Percentiles rank a stretch among this genome's conserved stretches.
These are phyloP conservation scores for Xestia sexstrigata DNA, from an alignment of 2,888 invertebrate species.

Conservation along the genomic window DNA sequence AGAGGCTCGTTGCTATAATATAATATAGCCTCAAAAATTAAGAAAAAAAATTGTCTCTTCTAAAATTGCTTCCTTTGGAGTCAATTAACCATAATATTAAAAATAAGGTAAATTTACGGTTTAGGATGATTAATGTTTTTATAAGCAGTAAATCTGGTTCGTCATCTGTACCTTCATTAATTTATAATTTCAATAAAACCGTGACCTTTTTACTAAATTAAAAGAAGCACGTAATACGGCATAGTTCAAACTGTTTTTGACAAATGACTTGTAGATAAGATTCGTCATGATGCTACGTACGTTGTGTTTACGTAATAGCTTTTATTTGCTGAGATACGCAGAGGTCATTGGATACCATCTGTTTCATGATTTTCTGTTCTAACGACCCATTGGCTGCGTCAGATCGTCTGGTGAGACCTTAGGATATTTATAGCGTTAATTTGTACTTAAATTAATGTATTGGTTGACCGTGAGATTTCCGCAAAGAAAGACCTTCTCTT, in stretches of 20 bases:
- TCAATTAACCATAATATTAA: not conserved
- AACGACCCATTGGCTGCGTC: constrained; percentile 30
- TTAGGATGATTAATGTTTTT: constrained; percentile 20
- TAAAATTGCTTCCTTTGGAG: not conserved
- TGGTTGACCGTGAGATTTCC: constrained; percentile 8
- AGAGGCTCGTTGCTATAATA: no score
- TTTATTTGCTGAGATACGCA: constrained; percentile 52
- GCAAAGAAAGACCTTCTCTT: constrained; percentile 6
- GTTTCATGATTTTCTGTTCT: constrained; percentile 52
- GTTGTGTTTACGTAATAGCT: constrained; percentile 54
- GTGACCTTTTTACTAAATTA: constrained; percentile 55
- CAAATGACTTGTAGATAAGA: constrained; percentile 47
- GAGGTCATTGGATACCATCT: constrained; percentile 38
- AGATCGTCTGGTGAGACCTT: constrained; percentile 28
- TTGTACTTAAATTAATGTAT: constrained; percentile 13
- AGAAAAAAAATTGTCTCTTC: not conserved
- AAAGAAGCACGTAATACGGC: constrained; percentile 26
- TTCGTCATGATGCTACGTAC: constrained; percentile 38
- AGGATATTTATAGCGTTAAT: constrained; percentile 31
- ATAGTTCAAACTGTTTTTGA: constrained; percentile 43
- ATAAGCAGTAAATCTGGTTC: constrained; percentile 19
- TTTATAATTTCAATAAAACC: constrained; percentile 30
- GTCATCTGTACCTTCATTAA: constrained; percentile 28
- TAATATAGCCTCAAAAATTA: not conserved
- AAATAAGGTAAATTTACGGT: not conserved